Evolutionary conservation across 2,888 invertebrate genomes (phyloP), one percentile per base, ranked within the genome.

Genomic region (Allacma fusca): DNA sequence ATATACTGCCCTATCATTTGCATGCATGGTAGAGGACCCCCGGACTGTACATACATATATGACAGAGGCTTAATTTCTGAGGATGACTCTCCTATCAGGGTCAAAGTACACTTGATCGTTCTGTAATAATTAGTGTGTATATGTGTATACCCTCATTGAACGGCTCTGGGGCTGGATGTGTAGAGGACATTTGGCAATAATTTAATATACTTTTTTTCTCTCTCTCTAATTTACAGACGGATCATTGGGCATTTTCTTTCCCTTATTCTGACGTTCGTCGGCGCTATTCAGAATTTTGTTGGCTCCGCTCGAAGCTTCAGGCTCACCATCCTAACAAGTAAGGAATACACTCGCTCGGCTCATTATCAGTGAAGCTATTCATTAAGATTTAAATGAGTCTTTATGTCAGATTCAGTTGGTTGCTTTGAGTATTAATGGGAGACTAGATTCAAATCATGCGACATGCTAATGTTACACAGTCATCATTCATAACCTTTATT

Each of bases 211-310:
- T 19, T 71, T 78, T 72, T 64, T 12, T 34, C n/a, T n/a, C n/a
- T n/a, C n/a, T n/a, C n/a, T n/a, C n/a, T n/a, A n/a, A n/a, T n/a
- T 76, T 80, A 34, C 64, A 84, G 83, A 83, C 82, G 4, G 81
- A 83, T 59, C 81, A 82, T 74, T 82, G 79, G 75, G 81, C 81
- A 23, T 84, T 84, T 64, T 73, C 73, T 1, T 71, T 75, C 2
- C 77, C 76, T 28, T 78, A 28, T 24, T 80, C 81, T 7, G 81
- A 81, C 19, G 83, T 83, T 1, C 77, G 83, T 50, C 75, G 83
- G 72, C 76, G 83, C 40, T 84, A 80, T 70, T 82, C 82, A 19
- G 83, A 84, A 62, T 83, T 84, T 75, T 75, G 76, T 62, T 84
- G 83, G 83, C 67, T 84, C 24, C 74, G 81, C 62, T 78, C 76